Evolutionary conservation across 1,140 invertebrate genomes (phyloP).

Genomic region (Lethrus apterus): DNA sequence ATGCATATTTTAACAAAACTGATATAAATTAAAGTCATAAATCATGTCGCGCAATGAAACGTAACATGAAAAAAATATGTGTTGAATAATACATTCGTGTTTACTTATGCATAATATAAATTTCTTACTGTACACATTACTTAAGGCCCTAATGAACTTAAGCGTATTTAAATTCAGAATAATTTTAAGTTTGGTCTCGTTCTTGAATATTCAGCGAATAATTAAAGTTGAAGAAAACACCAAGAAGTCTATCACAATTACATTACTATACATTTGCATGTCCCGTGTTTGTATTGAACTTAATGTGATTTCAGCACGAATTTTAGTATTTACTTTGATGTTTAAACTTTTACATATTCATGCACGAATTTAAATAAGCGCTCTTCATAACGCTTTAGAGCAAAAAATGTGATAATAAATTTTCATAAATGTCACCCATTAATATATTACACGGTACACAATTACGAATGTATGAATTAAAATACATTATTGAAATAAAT

Average conservation of each 20-base stretch:
- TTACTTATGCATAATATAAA: not conserved
- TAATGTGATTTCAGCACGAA: conserved; percentile 3
- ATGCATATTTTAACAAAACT: too few relatives aligned
- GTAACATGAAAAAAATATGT: too few relatives aligned
- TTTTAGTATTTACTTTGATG: conserved; percentile 13
- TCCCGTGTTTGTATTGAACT: conserved; percentile 7
- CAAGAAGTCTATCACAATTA: conserved; percentile 19
- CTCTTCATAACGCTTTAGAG: not conserved
- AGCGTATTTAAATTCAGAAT: too few relatives aligned
- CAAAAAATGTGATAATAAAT: too few relatives aligned
- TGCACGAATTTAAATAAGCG: conserved; percentile 7
- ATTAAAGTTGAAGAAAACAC: conserved; percentile 13
- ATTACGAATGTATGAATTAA: too few relatives aligned
- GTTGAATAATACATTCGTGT: too few relatives aligned
- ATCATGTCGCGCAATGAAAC: too few relatives aligned
- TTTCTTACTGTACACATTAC: conserved; percentile 2
- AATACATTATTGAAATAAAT: too few relatives aligned
- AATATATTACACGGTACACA: too few relatives aligned
- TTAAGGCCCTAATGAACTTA: not conserved
- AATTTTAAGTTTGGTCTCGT: not conserved
- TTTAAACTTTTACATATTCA: conserved; percentile 14
- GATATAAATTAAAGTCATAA: too few relatives aligned
- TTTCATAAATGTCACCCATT: too few relatives aligned
- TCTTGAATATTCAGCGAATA: conserved; percentile 17
- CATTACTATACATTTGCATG: conserved; percentile 10